These are phyloP conservation scores for Wiebesia pumilae DNA, from an alignment of 1,140 invertebrate genomes.

Conservation along the genomic window DNA sequence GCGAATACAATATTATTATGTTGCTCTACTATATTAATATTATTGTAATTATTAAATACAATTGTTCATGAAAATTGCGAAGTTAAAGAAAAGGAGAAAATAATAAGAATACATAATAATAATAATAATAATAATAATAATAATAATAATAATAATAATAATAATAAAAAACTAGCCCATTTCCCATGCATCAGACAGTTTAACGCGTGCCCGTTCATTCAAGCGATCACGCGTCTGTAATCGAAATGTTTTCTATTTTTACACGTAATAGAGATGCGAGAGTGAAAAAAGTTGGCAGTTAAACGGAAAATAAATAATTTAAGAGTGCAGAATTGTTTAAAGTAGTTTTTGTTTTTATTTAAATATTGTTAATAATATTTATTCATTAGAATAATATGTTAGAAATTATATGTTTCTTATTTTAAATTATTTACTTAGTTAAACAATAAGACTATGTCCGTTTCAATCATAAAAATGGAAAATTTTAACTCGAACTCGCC, in stretches of 20 bases:
- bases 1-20: constrained; percentile 42
- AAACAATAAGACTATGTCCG: neutral
- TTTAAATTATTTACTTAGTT: neutral
- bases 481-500: neutral
- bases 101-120: constrained; percentile 56
- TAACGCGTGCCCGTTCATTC: constrained; percentile 46
- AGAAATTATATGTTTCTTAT: too few relatives aligned
- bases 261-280: constrained; percentile 62
- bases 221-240: constrained; percentile 66
- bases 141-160: constrained; percentile 58
- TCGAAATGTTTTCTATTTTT: constrained; percentile 73
- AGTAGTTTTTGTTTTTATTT: constrained; percentile 27
- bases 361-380: too few relatives aligned
- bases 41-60: constrained; percentile 44
- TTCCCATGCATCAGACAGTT: constrained; percentile 48
- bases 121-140: too few relatives aligned
- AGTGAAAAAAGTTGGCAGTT: constrained; percentile 53
- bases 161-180: constrained; percentile 39
- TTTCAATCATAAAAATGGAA: neutral
- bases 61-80: constrained; percentile 58
- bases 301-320: neutral
- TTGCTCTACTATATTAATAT: constrained; percentile 42
- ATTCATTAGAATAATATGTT: too few relatives aligned
- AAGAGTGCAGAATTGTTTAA: constrained; percentile 5
- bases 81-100: constrained; percentile 57